Evolutionary conservation across 2,113 vertebrate species (phyloP).

Genomic region (Muntiacus reevesi): DNA sequence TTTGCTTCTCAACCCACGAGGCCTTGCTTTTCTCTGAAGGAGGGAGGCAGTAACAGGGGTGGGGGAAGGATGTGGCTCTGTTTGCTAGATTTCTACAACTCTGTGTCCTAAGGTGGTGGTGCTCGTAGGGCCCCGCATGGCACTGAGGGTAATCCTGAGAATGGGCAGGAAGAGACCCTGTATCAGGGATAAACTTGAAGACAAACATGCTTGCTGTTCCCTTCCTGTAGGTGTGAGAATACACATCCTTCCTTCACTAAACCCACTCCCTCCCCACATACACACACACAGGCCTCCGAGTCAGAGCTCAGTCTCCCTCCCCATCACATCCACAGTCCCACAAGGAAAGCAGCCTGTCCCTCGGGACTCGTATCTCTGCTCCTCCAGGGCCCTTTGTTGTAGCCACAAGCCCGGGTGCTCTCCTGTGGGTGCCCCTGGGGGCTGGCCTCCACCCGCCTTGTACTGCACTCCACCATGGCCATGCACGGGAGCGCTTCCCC

Average conservation of each 20-base stretch:
- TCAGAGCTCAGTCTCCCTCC: neutral
- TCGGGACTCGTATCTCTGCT: neutral
- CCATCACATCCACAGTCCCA: neutral
- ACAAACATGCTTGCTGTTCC: neutral
- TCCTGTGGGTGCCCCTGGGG: neutral
- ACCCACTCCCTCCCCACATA: neutral
- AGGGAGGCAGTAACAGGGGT: neutral
- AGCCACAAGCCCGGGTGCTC: neutral
- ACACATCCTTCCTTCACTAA: neutral
- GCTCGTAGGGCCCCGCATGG: neutral
- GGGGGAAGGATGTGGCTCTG: rapidly evolving
- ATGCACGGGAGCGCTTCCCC: neutral
- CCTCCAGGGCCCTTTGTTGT: neutral
- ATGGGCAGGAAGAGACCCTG: neutral
- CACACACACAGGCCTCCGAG: rapidly evolving
- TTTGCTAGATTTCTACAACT: neutral
- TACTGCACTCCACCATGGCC: neutral
- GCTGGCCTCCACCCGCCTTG: neutral
- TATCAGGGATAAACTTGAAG: neutral
- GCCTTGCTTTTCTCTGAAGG: neutral
- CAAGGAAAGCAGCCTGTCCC: neutral
- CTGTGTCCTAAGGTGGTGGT: no score
- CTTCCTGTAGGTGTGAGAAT: neutral
- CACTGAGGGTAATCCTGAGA: neutral
- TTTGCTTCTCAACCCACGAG: neutral